Evolutionary conservation across 2,797 vertebrate genomes (phyloP), one percentile per base, ranked within the genome.

Genomic region (Tarsius wallacei): DNA sequence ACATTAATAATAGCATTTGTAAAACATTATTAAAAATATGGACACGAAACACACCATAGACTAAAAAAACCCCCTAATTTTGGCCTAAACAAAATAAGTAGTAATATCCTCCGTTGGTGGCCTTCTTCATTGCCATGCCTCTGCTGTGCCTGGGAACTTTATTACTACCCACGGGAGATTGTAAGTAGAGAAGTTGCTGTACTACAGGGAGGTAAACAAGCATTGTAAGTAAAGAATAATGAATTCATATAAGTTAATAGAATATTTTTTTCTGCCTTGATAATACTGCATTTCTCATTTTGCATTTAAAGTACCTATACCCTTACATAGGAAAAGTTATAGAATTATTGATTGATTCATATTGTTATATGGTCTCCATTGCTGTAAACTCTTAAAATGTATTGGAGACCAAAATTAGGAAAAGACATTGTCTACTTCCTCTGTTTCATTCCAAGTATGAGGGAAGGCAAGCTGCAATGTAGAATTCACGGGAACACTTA

Each of bases 21-120:
- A 71, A 91, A 94, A 80, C 59, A 71, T 94, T 91, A 61, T 16
- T 42, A 95, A 86, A 93, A 94, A 84, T 68, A 88, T 86, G 61
- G 70, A 36, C 31, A 84, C 14, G 70, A 68, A 93, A 70, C 36
- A 93, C 70, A 71, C 61, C n/a, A 53, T 11, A 53, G 57, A 47
- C 68, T 92, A 24, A 82, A 33, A 90, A 59, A 85, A 87, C 5
- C 42, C 5, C 42, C 51, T 84, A 90, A 87, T 86, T 71, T 19
- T 84, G 36, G 51, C 28, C 47, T 82, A 82, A 84, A 74, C 13
- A 76, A 91, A 90, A 55, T 83, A 95, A 92, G 51, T 53, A 61
- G 61, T 51, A 17, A 83, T 94, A 71, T 64, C 53, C 82, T 97
- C 83, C 59, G 22, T 70, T 93, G 74, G 70, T 66, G 33, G 33